These are phyloP conservation scores for Alloplasta piceator DNA, from an alignment of 2,888 invertebrate genomes.

Conservation along the genomic window DNA sequence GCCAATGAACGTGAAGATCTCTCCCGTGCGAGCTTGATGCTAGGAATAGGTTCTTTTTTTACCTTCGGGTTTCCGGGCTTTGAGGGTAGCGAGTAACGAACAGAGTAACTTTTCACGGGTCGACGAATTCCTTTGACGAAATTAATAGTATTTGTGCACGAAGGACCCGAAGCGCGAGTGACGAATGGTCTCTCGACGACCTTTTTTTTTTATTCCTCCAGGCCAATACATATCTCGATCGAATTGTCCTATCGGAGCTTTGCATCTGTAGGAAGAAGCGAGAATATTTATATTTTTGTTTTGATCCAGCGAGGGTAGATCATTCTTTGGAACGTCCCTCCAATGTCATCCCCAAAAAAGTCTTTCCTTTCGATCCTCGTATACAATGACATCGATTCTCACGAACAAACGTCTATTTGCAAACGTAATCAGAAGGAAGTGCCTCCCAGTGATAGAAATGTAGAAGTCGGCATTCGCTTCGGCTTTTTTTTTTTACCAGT, in stretches of 20 bases:
- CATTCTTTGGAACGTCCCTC: conserved; percentile 30
- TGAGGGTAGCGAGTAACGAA: conserved; percentile 27
- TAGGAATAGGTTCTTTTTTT: conserved; percentile 61
- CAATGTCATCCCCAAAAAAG: conserved; percentile 10
- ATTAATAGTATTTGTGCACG: conserved; percentile 80
- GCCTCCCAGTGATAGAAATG: conserved; percentile 40
- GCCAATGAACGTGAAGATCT: conserved; percentile 59
- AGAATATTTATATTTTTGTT: conserved; percentile 19
- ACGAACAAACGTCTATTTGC: conserved; percentile 62
- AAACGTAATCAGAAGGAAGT: conserved; percentile 69
- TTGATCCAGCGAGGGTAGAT: conserved; percentile 18
- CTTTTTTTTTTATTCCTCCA: conserved; percentile 9
- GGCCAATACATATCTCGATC: background rate
- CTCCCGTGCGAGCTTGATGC: conserved; percentile 25
- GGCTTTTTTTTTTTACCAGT: conserved; percentile 22
- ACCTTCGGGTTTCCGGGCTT: conserved; percentile 8
- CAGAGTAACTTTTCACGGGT: conserved; percentile 78
- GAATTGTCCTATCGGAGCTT: conserved; percentile 44
- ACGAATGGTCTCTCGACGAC: conserved; percentile 70
- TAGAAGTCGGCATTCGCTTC: conserved; percentile 15
- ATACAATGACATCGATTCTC: conserved; percentile 48
- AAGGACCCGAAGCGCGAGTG: conserved; percentile 70
- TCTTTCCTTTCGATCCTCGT: conserved; percentile 19
- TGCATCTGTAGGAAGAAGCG: background rate
- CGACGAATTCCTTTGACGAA: conserved; percentile 79